Evolutionary conservation across 2,113 vertebrate species (phyloP).

Genomic region (Phyllostomus hastatus): DNA sequence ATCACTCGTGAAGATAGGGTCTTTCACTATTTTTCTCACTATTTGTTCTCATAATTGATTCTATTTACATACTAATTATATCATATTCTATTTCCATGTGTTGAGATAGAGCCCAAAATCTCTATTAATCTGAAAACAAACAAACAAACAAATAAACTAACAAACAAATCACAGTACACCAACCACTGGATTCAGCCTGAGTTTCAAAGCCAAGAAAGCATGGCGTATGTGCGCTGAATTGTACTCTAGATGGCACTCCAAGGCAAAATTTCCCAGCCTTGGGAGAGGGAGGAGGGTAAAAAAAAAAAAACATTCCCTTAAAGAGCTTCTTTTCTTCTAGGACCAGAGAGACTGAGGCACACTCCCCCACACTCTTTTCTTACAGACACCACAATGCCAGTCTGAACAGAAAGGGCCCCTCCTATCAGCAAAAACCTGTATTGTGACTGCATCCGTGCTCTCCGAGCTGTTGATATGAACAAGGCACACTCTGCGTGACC

Average conservation of each 20-base stretch:
- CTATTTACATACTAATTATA: neutral
- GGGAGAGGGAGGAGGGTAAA: accelerated
- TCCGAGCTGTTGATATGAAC: neutral
- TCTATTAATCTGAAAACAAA: neutral
- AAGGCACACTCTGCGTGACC: neutral
- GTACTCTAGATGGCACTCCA: constrained; percentile 82
- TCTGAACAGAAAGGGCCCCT: neutral
- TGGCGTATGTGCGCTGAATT: neutral
- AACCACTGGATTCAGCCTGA: neutral
- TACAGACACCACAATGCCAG: neutral
- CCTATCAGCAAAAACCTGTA: neutral
- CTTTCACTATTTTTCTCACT: neutral
- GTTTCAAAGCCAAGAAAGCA: neutral
- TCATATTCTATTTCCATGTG: neutral
- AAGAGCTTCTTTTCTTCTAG: neutral
- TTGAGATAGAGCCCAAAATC: neutral
- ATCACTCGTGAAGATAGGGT: neutral
- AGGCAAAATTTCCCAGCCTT: constrained; percentile 72
- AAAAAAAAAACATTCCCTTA: neutral
- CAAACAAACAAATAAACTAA: no score
- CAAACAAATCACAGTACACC: neutral
- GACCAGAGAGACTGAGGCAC: neutral
- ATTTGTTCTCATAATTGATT: neutral
- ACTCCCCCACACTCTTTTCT: neutral
- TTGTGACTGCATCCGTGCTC: neutral